Evolutionary conservation across 2,797 vertebrate species (phyloP), one percentile per base, ranked within the genome.

Genomic region (Brotula barbata): DNA sequence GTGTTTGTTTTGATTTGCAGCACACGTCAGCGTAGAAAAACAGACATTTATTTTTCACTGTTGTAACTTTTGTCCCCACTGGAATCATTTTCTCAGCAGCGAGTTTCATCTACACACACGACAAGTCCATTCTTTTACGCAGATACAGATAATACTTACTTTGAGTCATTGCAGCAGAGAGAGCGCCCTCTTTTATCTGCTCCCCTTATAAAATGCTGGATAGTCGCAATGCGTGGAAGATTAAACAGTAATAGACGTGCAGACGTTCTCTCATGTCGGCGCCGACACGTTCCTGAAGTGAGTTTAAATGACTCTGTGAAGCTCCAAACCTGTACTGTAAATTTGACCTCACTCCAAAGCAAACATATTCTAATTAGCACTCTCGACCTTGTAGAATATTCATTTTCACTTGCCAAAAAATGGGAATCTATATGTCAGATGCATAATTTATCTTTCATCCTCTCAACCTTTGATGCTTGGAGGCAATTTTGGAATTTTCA

Each of bases 51-150:
- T 71, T 71, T 64, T 59, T 80, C 77, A 75, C 85, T 71, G 81
- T 74, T 73, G 77, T 63, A 68, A 75, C 75, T 64, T 65, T 72
- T 53, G 61, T 36, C 28, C 46, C 36, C 51, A 44, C 53, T 48
- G 53, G 57, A 71, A 49, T 64, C 70, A 45, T 63, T 77, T 67
- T 77, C 74, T 75, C 72, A 75, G 68, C 58, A 52, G 39, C 80
- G 71, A 76, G 79, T 76, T 81, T 85, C 75, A 78, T 87, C 82
- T 75, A 50, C 46, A 62, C 46, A 62, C 69, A 46, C 42, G 66
- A 73, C 82, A 78, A 58, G 64, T 68, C 62, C 41, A 17, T 16
- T 64, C 43, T 71, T 74, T 49, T 44, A 52, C 61, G 45, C 73
- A 73, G 72, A 82, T 77, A 71, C 68, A 75, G 65, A 80, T 47